phyloP scores from a whole-genome alignment of 1,140 invertebrate genomes.

The Lepidurus couesii region DNA sequence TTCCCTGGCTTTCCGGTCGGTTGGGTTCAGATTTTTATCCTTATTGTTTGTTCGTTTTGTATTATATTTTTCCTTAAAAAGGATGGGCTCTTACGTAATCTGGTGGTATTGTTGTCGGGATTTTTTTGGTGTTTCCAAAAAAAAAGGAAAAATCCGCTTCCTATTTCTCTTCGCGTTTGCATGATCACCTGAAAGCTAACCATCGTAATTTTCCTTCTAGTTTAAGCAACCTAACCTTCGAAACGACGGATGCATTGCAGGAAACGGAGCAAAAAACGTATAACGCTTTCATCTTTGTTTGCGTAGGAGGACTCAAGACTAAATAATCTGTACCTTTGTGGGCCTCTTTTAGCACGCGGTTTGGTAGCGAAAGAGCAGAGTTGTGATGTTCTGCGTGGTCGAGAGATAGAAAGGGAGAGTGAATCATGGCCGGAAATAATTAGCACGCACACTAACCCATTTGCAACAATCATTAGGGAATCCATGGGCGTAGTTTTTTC shows the following conservation, averaged over 20 bases:
- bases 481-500: constrained; percentile 4
- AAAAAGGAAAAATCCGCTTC: neutral
- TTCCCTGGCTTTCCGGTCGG: constrained; percentile 54
- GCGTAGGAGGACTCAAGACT: constrained; percentile 20
- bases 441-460: constrained; percentile 5
- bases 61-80: neutral
- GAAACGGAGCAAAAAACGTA: neutral
- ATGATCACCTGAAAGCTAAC: neutral
- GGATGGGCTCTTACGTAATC: neutral
- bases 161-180: constrained; percentile 10
- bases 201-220: neutral
- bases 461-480: neutral
- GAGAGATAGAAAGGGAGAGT: neutral
- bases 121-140: neutral
- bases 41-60: constrained; percentile 27
- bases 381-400: constrained; percentile 10
- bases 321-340: constrained; percentile 11
- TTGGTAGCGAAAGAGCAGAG: neutral
- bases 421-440: constrained; percentile 17
- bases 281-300: constrained; percentile 11
- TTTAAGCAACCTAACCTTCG: constrained; percentile 33
- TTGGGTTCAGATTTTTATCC: constrained; percentile 37
- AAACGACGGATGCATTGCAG: constrained; percentile 16
- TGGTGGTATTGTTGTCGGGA: constrained; percentile 12
- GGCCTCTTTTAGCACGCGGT: constrained; percentile 14